Conservation (phyloP, 2,888 invertebrate species). For the Timema cristinae region DNA sequence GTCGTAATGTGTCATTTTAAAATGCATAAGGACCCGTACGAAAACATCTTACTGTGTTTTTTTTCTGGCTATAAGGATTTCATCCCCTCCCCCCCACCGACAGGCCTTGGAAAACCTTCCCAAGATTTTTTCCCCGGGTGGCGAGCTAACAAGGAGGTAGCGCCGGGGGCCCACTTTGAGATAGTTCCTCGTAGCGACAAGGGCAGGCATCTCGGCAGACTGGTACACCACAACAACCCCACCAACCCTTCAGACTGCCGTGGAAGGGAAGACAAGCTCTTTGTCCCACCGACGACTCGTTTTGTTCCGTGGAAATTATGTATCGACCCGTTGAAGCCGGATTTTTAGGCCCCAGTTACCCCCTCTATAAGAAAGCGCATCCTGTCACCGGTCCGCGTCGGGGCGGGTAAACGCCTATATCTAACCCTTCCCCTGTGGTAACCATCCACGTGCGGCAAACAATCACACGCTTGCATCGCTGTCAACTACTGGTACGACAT, state of each 20-base stretch:
- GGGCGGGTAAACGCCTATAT: conserved; percentile 74
- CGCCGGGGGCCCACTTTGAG: conserved; percentile 32
- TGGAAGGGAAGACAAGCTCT: not conserved
- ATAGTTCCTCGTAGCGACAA: conserved; percentile 42
- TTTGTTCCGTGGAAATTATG: conserved; percentile 61
- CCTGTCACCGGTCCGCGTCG: conserved; percentile 55
- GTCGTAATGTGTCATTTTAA: conserved; percentile 40
- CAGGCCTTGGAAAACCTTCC: conserved; percentile 70
- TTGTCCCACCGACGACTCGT: not conserved
- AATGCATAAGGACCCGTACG: conserved; percentile 88
- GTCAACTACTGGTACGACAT: conserved; percentile 90
- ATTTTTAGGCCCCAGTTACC: conserved; percentile 57
- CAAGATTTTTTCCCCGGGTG: conserved; percentile 56
- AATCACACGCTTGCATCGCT: conserved; percentile 78
- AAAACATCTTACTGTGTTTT: conserved; percentile 83
- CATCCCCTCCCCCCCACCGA: conserved; percentile 73
- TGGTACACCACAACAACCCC: too few relatives aligned
- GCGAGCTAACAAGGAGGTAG: conserved; percentile 53
- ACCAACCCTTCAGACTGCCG: not conserved
- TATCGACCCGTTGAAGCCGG: conserved; percentile 65
- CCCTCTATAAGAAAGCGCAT: conserved; percentile 59
- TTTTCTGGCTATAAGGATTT: conserved; percentile 76
- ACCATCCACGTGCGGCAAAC: conserved; percentile 78
- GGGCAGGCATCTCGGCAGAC: not conserved
- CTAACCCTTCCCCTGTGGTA: conserved; percentile 86